Evolutionary conservation across 2,113 vertebrate species (phyloP), one percentile per base, ranked within the genome.

Genomic region (Toxotes chatareus): DNA sequence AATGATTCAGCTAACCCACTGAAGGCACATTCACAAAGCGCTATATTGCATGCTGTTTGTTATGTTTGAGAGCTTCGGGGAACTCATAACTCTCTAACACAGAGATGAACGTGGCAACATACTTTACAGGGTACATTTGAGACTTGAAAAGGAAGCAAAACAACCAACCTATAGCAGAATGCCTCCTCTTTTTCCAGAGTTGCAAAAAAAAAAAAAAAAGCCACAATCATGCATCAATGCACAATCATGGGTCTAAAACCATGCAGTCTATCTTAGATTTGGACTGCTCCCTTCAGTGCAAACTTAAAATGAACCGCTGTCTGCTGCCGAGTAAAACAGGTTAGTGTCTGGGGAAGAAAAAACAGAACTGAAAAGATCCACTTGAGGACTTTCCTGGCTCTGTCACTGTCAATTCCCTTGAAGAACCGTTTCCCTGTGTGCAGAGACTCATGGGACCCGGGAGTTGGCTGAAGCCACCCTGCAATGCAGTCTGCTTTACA

Each of bases 351-450:
- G 51, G 75, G 61, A 89, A 72, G 87, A 86, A 92, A 92, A 93
- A 92, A 90, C 89, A 74, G 89, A 91, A 92, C 79, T 93, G 91
- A 94, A 94, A 93, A 93, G 91, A 94, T 94, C 89, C 92, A 93
- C 94, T 94, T 94, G 92, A 94, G 93, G 93, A 94, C 94, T 95
- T 95, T 94, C 94, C 92, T 94, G 94, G 94, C 93, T 89, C 92
- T 93, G 94, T 93, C 94, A 94, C 76, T 90, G 86, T 88, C 91
- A 86, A 95, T 95, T 94, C 93, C 88, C 84, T 76, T 87, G 89
- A 88, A 93, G 91, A 91, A 86, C 86, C 74, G 86, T 90, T 90
- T 91, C 90, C 89, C 89, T 88, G 88, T 88, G 91, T 90, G 91
- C 86, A 79, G 80, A 90, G 73, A 73, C 88, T 92, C 92, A 91